Conservation (phyloP, 2,113 vertebrate species). For the Carlito syrichta region DNA sequence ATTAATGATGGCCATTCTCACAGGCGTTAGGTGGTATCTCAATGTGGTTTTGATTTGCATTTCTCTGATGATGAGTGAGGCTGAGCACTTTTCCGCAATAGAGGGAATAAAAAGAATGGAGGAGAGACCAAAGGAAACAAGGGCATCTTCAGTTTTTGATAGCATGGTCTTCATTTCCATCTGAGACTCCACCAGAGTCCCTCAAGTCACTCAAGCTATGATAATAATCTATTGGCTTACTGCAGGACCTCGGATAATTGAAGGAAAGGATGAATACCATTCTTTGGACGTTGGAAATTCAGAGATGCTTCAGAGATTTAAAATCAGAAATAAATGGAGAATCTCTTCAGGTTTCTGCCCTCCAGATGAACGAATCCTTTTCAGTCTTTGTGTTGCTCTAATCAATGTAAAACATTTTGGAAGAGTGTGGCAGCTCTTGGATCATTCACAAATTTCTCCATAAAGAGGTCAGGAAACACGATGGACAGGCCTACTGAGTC, state of each 20-base stretch:
- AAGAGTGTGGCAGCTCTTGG: not conserved
- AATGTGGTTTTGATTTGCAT: too few relatives aligned
- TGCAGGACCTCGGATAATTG: not conserved
- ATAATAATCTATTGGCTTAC: not conserved
- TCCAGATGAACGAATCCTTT: not conserved
- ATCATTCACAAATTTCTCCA: not conserved
- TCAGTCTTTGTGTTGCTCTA: not conserved
- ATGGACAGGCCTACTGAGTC: not conserved
- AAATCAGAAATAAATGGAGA: not conserved
- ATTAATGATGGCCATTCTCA: too few relatives aligned
- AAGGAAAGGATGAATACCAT: not conserved
- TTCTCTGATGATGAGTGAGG: too few relatives aligned
- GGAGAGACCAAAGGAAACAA: too few relatives aligned
- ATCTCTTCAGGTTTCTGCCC: not conserved
- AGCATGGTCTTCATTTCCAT: not conserved
- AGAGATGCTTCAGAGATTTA: not conserved
- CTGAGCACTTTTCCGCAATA: too few relatives aligned
- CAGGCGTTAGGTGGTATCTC: too few relatives aligned
- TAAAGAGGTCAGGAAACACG: not conserved
- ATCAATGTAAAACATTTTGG: not conserved
- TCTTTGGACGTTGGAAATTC: not conserved
- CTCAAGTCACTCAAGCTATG: too few relatives aligned
- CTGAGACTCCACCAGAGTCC: not conserved
- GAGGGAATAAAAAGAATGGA: too few relatives aligned
- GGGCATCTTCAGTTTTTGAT: not conserved